Evolutionary conservation across 2,888 invertebrate genomes (phyloP).

Genomic region (Nemoura dubitans): DNA sequence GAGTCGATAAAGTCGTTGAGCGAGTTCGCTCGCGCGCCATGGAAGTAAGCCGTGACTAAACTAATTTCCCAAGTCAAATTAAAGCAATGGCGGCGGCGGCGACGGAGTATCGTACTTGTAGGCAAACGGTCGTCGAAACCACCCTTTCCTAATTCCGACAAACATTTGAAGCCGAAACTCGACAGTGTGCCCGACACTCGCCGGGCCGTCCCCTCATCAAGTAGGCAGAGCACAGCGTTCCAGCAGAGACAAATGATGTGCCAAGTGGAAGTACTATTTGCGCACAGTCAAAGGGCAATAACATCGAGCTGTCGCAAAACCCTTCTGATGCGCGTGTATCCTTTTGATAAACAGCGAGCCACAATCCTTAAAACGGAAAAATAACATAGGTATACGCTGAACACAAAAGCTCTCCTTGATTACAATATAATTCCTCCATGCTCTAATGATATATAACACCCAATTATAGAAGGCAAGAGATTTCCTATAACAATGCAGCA

Average conservation of each 20-base stretch:
- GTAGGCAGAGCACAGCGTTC: background rate
- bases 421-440: background rate
- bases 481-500: background rate
- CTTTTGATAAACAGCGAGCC: background rate
- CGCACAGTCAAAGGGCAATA: background rate
- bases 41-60: constrained; percentile 5
- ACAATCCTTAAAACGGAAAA: background rate
- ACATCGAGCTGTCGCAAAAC: background rate
- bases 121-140: background rate
- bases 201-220: background rate
- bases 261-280: too few relatives aligned
- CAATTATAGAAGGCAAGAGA: background rate
- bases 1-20: background rate
- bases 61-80: constrained; percentile 12
- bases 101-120: background rate
- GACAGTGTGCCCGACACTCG: background rate
- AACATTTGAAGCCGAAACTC: background rate
- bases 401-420: background rate
- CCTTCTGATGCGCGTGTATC: background rate
- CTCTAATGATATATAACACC: background rate
- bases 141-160: constrained; percentile 12
- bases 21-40: background rate
- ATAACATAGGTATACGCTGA: background rate
- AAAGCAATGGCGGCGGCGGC: background rate
- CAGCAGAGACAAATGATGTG: constrained; percentile 12